A percentile compares a stretch with the other conserved stretches of the same genome.
Evolutionary conservation across 1,140 invertebrate species (phyloP).

Genomic region (Drosophila pachea): DNA sequence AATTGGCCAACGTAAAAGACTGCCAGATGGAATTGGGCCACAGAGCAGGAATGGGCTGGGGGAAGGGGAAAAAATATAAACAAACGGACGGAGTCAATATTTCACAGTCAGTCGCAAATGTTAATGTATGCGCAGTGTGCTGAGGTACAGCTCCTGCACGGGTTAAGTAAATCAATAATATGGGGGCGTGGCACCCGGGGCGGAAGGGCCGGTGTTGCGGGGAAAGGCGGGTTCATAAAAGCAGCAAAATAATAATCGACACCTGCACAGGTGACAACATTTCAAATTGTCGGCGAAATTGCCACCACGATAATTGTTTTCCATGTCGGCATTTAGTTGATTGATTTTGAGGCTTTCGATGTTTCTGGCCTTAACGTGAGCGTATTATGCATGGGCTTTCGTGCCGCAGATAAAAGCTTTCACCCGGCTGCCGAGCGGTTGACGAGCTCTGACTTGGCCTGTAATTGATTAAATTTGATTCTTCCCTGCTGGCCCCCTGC

Average conservation of each 20-base stretch:
- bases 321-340: conserved; percentile 49
- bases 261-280: conserved; percentile 57
- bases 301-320: conserved; percentile 71
- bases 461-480: conserved; percentile 75
- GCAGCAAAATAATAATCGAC: conserved; percentile 46
- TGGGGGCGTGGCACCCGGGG: conserved; percentile 38
- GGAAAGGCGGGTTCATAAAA: too few relatives aligned
- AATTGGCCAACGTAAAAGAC: conserved; percentile 60
- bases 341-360: conserved; percentile 28
- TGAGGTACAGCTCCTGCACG: conserved; percentile 8
- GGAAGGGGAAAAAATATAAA: conserved; percentile 4
- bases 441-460: conserved; percentile 57
- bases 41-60: neutral
- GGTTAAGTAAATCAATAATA: conserved; percentile 43
- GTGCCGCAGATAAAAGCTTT: conserved; percentile 40
- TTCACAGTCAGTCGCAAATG: conserved; percentile 60
- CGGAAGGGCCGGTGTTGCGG: too few relatives aligned
- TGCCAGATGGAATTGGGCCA: conserved; percentile 27
- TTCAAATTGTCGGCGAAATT: conserved; percentile 66
- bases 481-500: too few relatives aligned
- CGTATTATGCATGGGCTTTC: conserved; percentile 42
- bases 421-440: conserved; percentile 41
- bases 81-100: conserved; percentile 33
- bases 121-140: conserved; percentile 3
- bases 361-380: conserved; percentile 4